phyloP scores from a whole-genome alignment of 1,140 invertebrate genomes.

The Nilaparvata lugens region DNA sequence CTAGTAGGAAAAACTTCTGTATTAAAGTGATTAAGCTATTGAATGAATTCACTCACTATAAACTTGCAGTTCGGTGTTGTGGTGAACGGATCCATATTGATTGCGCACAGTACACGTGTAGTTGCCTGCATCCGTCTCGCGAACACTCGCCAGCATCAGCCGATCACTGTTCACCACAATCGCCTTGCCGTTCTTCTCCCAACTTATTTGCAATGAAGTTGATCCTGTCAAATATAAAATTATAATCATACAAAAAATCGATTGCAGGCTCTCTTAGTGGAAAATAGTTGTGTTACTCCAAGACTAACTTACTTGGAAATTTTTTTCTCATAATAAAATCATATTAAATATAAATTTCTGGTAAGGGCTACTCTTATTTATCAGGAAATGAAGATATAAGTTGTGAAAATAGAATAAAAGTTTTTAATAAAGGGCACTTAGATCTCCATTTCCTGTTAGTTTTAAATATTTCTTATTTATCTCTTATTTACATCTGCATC shows the following conservation, averaged over 20 bases:
- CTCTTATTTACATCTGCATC: no score
- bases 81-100: slow-evolving; percentile 1
- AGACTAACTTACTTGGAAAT: background rate
- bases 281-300: no score
- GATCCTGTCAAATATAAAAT: slow-evolving; percentile 7
- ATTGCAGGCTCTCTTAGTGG: no score
- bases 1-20: background rate
- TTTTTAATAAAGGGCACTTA: no score
- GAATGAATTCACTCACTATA: slow-evolving; percentile 16
- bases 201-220: slow-evolving; percentile 9
- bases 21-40: background rate
- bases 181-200: slow-evolving; percentile 16
- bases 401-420: no score
- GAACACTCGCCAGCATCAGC: background rate
- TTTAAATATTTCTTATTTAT: no score
- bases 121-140: slow-evolving; percentile 16
- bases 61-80: slow-evolving; percentile 13
- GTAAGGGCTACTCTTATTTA: no score
- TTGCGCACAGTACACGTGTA: slow-evolving; percentile 20
- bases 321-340: background rate
- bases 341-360: background rate
- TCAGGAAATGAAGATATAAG: background rate
- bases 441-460: no score
- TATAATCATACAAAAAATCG: background rate
- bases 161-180: background rate